Evolutionary conservation across 1,140 invertebrate species (phyloP).

Genomic region (Vanessa atalanta): DNA sequence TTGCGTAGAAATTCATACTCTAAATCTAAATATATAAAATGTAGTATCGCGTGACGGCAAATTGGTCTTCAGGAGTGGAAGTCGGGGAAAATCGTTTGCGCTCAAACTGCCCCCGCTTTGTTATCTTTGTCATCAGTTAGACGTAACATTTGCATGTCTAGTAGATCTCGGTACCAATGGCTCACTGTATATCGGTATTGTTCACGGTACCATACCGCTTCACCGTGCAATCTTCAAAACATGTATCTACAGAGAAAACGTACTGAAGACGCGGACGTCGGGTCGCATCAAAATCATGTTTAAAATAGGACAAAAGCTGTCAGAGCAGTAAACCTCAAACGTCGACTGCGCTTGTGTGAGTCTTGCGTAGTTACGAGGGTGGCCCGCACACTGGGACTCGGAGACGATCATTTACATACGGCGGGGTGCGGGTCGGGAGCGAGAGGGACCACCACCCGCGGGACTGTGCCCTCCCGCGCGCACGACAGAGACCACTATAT

Average conservation of each 20-base stretch:
- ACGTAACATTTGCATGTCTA: constrained; percentile 60
- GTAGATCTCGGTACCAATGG: constrained; percentile 35
- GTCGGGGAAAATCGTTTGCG: constrained; percentile 53
- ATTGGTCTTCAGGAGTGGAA: constrained; percentile 16
- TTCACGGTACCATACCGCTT: constrained; percentile 26
- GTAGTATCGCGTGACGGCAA: constrained; percentile 37
- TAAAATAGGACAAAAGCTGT: constrained; percentile 78
- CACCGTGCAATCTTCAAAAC: not conserved
- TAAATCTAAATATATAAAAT: constrained; percentile 38
- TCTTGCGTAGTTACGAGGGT: constrained; percentile 44
- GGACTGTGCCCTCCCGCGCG: constrained; percentile 54
- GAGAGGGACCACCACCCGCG: constrained; percentile 67
- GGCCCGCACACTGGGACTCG: constrained; percentile 58
- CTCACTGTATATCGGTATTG: constrained; percentile 28
- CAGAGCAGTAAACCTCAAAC: constrained; percentile 77
- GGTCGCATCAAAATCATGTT: constrained; percentile 65
- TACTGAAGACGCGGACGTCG: constrained; percentile 5
- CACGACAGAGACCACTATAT: constrained; percentile 77
- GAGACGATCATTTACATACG: constrained; percentile 79
- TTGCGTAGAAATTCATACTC: constrained; percentile 43
- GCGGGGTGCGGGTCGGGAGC: constrained; percentile 60
- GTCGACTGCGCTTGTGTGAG: constrained; percentile 49
- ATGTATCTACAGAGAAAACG: constrained; percentile 14
- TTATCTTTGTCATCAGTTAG: constrained; percentile 68
- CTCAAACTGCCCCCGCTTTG: constrained; percentile 60